These are phyloP conservation scores for Myrmecophaga tridactyla DNA, from an alignment of 2,113 vertebrate genomes.

Conservation along the genomic window DNA sequence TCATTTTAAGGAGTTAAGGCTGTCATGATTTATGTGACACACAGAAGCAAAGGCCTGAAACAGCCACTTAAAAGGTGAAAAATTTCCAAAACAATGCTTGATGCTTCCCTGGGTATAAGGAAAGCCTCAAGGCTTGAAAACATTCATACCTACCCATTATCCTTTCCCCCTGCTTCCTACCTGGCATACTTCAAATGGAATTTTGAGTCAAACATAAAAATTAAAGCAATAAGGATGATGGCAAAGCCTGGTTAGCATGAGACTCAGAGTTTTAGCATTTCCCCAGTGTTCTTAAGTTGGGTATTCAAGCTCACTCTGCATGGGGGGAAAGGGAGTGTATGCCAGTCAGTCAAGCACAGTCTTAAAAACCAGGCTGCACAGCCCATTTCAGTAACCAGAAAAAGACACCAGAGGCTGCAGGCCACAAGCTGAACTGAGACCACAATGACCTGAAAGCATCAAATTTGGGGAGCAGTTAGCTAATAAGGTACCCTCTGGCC, in stretches of 20 bases:
- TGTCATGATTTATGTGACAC: background rate
- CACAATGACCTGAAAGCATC: background rate
- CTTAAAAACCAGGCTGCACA: background rate
- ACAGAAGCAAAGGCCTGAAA: background rate
- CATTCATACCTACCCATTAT: background rate
- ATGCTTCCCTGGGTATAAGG: background rate
- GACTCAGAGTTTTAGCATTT: accelerated
- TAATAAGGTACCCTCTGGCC: background rate
- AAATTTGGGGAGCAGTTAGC: background rate
- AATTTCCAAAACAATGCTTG: background rate
- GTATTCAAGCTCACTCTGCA: no score
- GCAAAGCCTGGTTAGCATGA: background rate
- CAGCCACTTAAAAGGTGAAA: background rate
- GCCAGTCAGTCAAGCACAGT: background rate
- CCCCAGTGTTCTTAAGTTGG: background rate
- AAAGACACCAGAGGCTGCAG: background rate
- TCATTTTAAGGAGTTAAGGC: slow-evolving; percentile 3
- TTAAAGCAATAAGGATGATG: background rate
- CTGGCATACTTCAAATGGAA: background rate
- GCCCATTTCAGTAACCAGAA: background rate
- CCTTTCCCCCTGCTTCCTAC: background rate
- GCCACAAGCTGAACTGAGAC: background rate
- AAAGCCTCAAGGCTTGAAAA: background rate
- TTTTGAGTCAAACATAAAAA: background rate
- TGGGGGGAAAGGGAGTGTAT: no score